Conservation (phyloP, 2,797 vertebrate genomes). For the Masticophis lateralis region DNA sequence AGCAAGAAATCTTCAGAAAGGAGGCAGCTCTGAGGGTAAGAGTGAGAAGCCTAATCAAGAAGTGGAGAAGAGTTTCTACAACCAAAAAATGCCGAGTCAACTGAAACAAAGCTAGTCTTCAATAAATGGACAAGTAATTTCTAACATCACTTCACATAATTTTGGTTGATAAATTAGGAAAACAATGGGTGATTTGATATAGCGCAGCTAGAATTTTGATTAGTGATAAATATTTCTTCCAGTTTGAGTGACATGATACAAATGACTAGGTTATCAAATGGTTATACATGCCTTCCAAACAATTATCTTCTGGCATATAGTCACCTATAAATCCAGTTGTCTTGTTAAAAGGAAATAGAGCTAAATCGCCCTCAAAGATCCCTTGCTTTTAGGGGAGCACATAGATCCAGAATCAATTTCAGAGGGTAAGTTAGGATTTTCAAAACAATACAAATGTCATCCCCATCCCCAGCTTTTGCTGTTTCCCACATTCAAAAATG, state of each 20-base stretch:
- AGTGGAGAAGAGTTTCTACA: not conserved
- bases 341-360: not conserved
- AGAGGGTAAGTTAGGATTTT: rapidly evolving
- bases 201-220: not conserved
- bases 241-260: not conserved
- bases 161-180: not conserved
- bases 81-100: not conserved
- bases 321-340: not conserved
- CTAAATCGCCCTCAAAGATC: not conserved
- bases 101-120: not conserved
- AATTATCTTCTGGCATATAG: not conserved
- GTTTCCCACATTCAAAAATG: not conserved
- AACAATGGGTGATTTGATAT: not conserved
- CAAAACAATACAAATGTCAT: not conserved
- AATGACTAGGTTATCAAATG: not conserved
- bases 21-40: not conserved
- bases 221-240: not conserved
- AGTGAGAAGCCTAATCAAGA: not conserved
- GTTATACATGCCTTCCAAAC: not conserved
- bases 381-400: rapidly evolving
- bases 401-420: not conserved
- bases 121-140: not conserved
- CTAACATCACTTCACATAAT: not conserved
- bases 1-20: not conserved
- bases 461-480: rapidly evolving